Conservation (phyloP, 2,888 invertebrate species). For the Sarcophaga caerulescens region DNA sequence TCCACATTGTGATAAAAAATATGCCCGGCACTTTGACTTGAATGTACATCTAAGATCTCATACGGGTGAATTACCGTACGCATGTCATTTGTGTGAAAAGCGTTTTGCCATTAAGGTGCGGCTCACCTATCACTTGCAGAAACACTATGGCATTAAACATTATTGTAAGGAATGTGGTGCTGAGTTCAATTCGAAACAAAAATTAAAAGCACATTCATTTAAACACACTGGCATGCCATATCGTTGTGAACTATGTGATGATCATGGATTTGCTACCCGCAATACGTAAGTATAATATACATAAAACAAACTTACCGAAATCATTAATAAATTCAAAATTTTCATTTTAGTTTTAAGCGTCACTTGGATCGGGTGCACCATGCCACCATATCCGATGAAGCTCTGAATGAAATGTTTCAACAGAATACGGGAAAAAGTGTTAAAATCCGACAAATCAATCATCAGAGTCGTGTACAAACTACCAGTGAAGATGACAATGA, state of each 20-base stretch:
- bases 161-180: constrained; percentile 71
- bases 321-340: background rate
- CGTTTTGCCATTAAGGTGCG: constrained; percentile 73
- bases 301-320: background rate
- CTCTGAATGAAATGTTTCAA: constrained; percentile 70
- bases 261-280: constrained; percentile 70
- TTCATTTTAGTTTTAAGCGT: constrained; percentile 67
- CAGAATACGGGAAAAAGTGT: constrained; percentile 71
- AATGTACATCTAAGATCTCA: constrained; percentile 72
- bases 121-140: constrained; percentile 73
- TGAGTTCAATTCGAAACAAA: constrained; percentile 72
- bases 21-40: constrained; percentile 72
- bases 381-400: constrained; percentile 69
- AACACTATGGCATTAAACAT: constrained; percentile 72
- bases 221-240: constrained; percentile 74
- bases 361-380: constrained; percentile 69
- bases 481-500: constrained; percentile 45
- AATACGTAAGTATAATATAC: constrained; percentile 67
- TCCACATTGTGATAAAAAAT: constrained; percentile 72
- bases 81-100: constrained; percentile 72
- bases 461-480: constrained; percentile 15
- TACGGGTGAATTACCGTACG: constrained; percentile 72
- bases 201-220: constrained; percentile 71
- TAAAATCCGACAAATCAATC: constrained; percentile 59
- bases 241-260: constrained; percentile 69